phyloP scores from a whole-genome alignment of 2,113 vertebrate species.

The Epinephelus lanceolatus region DNA sequence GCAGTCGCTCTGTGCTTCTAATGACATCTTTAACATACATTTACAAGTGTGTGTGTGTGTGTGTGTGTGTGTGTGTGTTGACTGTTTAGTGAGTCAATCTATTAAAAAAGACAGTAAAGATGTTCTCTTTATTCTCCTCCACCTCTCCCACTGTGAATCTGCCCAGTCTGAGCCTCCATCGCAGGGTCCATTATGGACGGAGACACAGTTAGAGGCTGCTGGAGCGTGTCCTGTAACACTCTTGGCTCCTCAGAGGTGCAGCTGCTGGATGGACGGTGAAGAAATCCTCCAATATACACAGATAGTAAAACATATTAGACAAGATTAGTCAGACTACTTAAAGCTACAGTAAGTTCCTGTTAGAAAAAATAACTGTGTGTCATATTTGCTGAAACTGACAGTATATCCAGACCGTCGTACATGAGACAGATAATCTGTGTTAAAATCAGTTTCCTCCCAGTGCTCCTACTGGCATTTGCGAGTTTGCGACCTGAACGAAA shows the following conservation, averaged over 20 bases:
- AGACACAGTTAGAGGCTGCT: slow-evolving; percentile 25
- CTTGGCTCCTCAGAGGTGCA: not conserved
- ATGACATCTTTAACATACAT: slow-evolving; percentile 20
- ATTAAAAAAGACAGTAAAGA: slow-evolving; percentile 24
- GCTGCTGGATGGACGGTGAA: not conserved
- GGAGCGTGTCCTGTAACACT: slow-evolving; percentile 8
- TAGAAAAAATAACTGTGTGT: no score
- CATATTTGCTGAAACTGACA: no score
- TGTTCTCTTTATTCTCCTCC: not conserved
- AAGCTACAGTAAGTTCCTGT: no score
- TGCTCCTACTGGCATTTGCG: no score
- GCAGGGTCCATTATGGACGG: slow-evolving; percentile 27
- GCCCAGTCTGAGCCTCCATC: slow-evolving; percentile 12
- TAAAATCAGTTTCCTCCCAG: no score
- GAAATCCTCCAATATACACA: not conserved
- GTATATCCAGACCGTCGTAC: no score
- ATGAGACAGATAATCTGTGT: no score
- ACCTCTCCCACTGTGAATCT: not conserved
- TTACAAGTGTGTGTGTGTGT: not conserved
- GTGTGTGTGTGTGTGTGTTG: not conserved
- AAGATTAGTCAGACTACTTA: no score
- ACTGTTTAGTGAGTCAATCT: slow-evolving; percentile 9
- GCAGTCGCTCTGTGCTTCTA: not conserved
- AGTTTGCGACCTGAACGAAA: no score
- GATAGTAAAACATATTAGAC: not conserved